phyloP scores from a whole-genome alignment of 1,140 invertebrate genomes.

The Glomeris maerens region DNA sequence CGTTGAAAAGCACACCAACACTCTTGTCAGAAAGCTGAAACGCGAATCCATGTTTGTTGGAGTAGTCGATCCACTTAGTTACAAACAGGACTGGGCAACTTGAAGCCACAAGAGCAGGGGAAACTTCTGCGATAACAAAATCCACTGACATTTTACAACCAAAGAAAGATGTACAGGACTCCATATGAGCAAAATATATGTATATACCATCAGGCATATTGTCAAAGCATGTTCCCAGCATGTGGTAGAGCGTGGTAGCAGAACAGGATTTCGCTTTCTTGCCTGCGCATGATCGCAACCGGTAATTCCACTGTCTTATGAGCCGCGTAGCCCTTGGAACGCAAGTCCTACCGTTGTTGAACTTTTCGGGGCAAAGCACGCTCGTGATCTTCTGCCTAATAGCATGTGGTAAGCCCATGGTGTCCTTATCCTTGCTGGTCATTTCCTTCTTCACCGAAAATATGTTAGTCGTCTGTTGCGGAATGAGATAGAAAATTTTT shows the following conservation, averaged over 20 bases:
- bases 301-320: constrained; percentile 14
- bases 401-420: constrained; percentile 10
- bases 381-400: constrained; percentile 29
- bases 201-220: constrained; percentile 18
- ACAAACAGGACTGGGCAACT: constrained; percentile 39
- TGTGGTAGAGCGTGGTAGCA: constrained; percentile 21
- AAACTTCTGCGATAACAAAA: constrained; percentile 1
- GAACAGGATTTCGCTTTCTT: constrained; percentile 21
- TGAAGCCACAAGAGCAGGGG: constrained; percentile 11
- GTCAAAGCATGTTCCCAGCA: constrained; percentile 19
- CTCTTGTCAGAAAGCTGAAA: constrained; percentile 92
- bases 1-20: constrained; percentile 91
- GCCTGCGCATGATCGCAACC: constrained; percentile 7
- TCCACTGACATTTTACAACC: background rate
- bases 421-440: constrained; percentile 14
- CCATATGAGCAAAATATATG: background rate
- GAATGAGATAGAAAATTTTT: too few relatives aligned
- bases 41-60: constrained; percentile 95
- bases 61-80: constrained; percentile 96
- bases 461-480: too few relatives aligned
- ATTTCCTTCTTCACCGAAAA: too few relatives aligned
- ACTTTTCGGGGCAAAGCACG: constrained; percentile 29
- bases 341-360: constrained; percentile 15
- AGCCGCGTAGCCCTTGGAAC: constrained; percentile 15
- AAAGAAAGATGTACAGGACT: background rate